phyloP scores from a whole-genome alignment of 2,113 vertebrate genomes.

The Poecilia latipinna region DNA sequence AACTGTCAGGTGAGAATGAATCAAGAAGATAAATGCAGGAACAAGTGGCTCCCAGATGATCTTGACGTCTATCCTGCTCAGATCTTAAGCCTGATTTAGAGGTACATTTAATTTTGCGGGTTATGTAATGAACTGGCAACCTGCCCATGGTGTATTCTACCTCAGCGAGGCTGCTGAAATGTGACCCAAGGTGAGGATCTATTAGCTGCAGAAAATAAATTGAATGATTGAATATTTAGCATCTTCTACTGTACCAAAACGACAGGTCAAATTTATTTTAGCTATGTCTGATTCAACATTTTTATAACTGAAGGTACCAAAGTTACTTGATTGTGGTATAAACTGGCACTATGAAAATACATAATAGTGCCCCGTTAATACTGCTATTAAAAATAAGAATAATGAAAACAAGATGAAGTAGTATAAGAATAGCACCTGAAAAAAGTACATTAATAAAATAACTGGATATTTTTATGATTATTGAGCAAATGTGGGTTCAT shows the following conservation, averaged over 20 bases:
- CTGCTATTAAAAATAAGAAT: too few species aligned
- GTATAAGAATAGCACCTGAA: too few species aligned
- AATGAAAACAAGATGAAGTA: too few species aligned
- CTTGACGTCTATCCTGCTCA: not conserved
- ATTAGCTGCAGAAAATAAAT: not conserved
- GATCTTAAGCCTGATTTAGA: not conserved
- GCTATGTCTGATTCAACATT: too few species aligned
- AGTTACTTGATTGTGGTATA: too few species aligned
- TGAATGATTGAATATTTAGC: not conserved
- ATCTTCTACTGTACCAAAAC: not conserved
- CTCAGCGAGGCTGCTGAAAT: not conserved
- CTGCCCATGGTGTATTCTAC: not conserved
- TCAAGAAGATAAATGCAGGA: not conserved
- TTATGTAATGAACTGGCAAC: not conserved
- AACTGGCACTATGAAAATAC: too few species aligned
- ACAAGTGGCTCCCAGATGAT: not conserved
- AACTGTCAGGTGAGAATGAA: not conserved
- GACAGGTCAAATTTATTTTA: too few species aligned
- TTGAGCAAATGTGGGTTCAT: too few species aligned
- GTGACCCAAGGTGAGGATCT: not conserved
- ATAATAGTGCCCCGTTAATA: too few species aligned
- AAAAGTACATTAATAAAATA: too few species aligned
- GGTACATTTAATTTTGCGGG: not conserved
- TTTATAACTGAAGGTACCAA: too few species aligned
- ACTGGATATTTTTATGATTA: too few species aligned